Conservation (phyloP, 1,140 invertebrate species). For the Popillia japonica region DNA sequence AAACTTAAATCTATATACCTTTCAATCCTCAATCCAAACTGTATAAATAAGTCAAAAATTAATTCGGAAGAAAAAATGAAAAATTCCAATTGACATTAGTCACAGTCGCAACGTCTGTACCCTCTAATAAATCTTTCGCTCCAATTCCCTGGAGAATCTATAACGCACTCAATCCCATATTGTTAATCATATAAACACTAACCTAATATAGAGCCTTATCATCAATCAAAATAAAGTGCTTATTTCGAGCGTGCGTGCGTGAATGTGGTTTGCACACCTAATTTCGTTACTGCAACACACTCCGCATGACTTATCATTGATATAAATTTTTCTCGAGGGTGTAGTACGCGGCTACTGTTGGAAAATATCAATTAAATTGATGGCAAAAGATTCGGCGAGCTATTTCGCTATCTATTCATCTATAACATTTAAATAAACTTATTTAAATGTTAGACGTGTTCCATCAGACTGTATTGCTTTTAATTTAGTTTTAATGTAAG, state of each 20-base stretch:
- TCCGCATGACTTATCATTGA: constrained; percentile 26
- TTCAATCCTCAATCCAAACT: background rate
- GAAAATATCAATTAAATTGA: background rate
- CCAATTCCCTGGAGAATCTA: constrained; percentile 21
- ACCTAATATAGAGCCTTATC: constrained; percentile 26
- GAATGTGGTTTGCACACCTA: constrained; percentile 23
- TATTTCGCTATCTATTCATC: no score
- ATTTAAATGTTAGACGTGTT: no score
- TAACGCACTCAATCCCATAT: constrained; percentile 35
- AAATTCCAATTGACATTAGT: constrained; percentile 21
- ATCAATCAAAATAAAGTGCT: constrained; percentile 38
- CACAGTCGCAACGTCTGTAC: constrained; percentile 12
- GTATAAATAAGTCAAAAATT: constrained; percentile 23
- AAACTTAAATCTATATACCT: constrained; percentile 16
- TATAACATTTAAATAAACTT: no score
- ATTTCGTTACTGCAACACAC: constrained; percentile 19
- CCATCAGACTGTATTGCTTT: no score
- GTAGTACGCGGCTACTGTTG: background rate
- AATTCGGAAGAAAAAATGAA: constrained; percentile 29
- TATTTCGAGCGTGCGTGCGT: constrained; percentile 25
- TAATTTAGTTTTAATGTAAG: no score
- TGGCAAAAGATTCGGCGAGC: no score
- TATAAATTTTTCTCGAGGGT: constrained; percentile 23
- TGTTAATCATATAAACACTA: constrained; percentile 38
- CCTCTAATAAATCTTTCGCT: constrained; percentile 29